Base-by-base conservation (phyloP, 2,113 vertebrate genomes). In the Zosterops lateralis region DNA sequence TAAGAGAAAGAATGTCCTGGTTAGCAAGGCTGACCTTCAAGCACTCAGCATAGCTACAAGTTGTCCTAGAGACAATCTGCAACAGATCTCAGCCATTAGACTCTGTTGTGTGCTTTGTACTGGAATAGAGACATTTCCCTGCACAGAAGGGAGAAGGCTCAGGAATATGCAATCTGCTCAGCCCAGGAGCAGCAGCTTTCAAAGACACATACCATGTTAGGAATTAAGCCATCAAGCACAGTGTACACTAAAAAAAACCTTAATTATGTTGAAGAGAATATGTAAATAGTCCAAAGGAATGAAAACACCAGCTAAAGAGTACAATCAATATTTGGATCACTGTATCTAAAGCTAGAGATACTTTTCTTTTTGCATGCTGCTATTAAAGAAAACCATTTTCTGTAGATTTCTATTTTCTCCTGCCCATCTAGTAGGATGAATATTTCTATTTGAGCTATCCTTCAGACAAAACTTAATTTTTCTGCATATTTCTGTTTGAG, bases 281-380 rank as follows among this genome's bases (percentile, higher is more conserved):
- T 66, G 34, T 67, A 88, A 88, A 83, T 40, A 93, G 72, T 90
- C 53, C 67, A 88, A 47, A 62, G 42, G 56, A 96, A 91, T 51
- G 42, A 80, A 85, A 88, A 73, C 24, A 93, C 67, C 60, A 77
- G 21, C 29, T 77, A 56, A 68, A n/a, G 47, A 66, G 7, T 31
- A 74, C 14, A 19, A 57, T 32, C 73, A 78, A 9, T 22, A 51
- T 76, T 51, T 80, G 62, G 29, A 83, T 79, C 42, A 68, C 17
- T 36, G 9, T 25, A 72, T n/a, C 48, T 75, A 72, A 87, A 89
- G 47, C 20, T 20, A 93, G 40, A 85, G 38, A 58, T 42, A 45
- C 7, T 54, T 17, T 32, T 78, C 17, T 47, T 77, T 65, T 64
- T 38, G 54, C 20, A 76, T 4, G 5, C 5, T 66, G 26, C 40